These are phyloP conservation scores for Stomatorhinus walkeri DNA, from an alignment of 2,797 vertebrate species.

Conservation along the genomic window DNA sequence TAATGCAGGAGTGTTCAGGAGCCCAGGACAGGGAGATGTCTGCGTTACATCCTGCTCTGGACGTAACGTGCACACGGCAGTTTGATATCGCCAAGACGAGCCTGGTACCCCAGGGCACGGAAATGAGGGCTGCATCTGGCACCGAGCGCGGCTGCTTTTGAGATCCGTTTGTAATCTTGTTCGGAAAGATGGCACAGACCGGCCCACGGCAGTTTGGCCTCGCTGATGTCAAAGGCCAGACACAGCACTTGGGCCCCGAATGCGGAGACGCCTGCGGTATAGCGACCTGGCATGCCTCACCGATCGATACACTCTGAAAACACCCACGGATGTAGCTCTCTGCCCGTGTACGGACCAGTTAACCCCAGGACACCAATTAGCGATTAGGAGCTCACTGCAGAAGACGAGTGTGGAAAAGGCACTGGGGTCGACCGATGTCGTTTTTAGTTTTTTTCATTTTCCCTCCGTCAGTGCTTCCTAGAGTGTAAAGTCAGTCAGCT, in stretches of 20 bases:
- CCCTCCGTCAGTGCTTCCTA: background rate
- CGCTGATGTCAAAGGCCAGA: conserved; percentile 28
- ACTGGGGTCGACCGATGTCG: background rate
- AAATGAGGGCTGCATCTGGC: background rate
- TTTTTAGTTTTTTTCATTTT: background rate
- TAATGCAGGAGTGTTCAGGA: conserved; percentile 23
- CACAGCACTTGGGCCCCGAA: conserved; percentile 25
- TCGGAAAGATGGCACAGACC: background rate
- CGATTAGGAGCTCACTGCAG: conserved; percentile 17
- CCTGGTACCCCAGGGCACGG: background rate
- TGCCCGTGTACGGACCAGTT: conserved; percentile 14
- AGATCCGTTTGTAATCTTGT: background rate
- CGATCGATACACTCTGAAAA: conserved; percentile 28
- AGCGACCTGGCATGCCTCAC: conserved; percentile 19
- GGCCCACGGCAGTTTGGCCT: background rate
- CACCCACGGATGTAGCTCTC: conserved; percentile 18
- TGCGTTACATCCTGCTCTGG: background rate
- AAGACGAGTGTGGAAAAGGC: conserved; percentile 2
- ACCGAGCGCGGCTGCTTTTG: background rate
- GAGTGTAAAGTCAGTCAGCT: background rate
- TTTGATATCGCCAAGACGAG: background rate
- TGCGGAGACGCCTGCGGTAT: background rate
- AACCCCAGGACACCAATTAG: conserved; percentile 19
- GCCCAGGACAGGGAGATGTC: background rate
- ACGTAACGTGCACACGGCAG: background rate